Evolutionary conservation across 2,113 vertebrate species (phyloP).

Genomic region (Protobothrops flavoviridis): DNA sequence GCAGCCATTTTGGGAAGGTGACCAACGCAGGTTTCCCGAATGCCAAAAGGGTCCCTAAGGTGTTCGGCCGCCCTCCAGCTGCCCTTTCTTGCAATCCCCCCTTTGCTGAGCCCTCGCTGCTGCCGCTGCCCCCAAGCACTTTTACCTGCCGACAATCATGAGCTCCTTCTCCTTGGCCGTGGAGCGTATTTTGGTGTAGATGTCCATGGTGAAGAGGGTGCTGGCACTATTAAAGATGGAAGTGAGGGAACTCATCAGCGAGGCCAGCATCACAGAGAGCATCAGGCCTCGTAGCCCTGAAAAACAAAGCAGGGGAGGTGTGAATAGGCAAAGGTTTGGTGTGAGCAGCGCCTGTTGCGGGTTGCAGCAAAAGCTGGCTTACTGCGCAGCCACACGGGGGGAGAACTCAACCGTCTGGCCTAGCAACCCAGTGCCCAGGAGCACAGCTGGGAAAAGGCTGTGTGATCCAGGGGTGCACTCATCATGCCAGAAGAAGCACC

Average conservation of each 20-base stretch:
- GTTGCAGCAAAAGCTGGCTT: not conserved
- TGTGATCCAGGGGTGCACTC: not conserved
- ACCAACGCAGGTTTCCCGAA: not conserved
- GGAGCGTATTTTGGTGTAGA: constrained; percentile 85
- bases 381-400: not conserved
- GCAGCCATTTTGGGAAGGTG: not conserved
- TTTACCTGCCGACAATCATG: constrained; percentile 90
- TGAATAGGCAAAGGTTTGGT: not conserved
- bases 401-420: not conserved
- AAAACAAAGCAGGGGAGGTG: not conserved
- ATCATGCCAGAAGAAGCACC: not conserved
- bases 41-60: not conserved
- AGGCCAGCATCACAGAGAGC: constrained; percentile 95
- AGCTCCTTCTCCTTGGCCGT: constrained; percentile 82
- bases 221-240: constrained; percentile 98
- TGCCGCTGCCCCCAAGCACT: not conserved
- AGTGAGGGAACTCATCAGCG: constrained; percentile 96
- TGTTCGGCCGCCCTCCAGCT: not conserved
- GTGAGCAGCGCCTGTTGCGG: not conserved
- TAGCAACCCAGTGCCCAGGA: not conserved
- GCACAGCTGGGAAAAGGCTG: not conserved
- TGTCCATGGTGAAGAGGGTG: constrained; percentile 95
- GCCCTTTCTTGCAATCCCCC: not conserved
- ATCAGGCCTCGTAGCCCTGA: constrained; percentile 91
- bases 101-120: not conserved